Evolutionary conservation across 2,113 vertebrate species (phyloP).

Genomic region (Ciconia stormi): DNA sequence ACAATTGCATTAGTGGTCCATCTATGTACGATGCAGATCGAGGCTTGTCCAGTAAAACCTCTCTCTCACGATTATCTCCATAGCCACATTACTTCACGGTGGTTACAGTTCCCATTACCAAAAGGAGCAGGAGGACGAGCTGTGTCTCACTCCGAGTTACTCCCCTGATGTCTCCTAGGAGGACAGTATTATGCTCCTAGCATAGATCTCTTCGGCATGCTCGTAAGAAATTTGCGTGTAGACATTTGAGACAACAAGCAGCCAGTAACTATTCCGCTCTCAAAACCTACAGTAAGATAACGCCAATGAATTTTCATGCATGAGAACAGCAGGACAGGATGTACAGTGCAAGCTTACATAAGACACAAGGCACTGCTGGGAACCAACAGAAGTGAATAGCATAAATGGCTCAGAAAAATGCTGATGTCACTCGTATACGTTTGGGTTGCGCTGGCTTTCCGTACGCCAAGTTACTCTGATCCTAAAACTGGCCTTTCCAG

Average conservation of each 20-base stretch:
- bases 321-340: conserved; percentile 53
- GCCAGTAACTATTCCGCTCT: background rate
- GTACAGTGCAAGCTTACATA: conserved; percentile 51
- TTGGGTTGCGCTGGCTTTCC: background rate
- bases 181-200: background rate
- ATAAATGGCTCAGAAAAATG: conserved; percentile 34
- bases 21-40: background rate
- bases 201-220: background rate
- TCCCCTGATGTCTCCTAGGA: background rate
- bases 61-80: background rate
- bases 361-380: conserved; percentile 45
- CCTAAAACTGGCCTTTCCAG: background rate
- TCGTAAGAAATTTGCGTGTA: background rate
- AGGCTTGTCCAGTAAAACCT: background rate
- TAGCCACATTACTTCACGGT: background rate
- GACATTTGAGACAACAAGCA: conserved; percentile 23
- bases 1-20: background rate
- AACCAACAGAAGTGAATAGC: conserved; percentile 11
- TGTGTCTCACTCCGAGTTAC: background rate
- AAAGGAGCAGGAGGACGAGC: background rate
- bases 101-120: background rate
- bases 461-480: background rate
- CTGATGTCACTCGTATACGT: conserved; percentile 35
- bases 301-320: conserved; percentile 29
- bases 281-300: conserved; percentile 28